Conservation (phyloP, 1,140 invertebrate species). For the fruit fly (Drosophila melanogaster) region Release_6_plus_ISO1_MT NT_033779.5:4648501-4649000, state of each 20-base stretch:
- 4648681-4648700: conserved; percentile 22
- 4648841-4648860: conserved; percentile 76
- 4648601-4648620: conserved; percentile 83
- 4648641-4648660: conserved; percentile 57
- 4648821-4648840: conserved; percentile 73
- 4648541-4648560: not conserved
- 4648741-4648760: conserved; percentile 60
- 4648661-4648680: conserved; percentile 42
- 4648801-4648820: conserved; percentile 78
- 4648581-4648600: conserved; percentile 73
- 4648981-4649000: not conserved
- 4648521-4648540: conserved; percentile 56
- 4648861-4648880: conserved; percentile 12
- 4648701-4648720: conserved; percentile 1
- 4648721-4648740: conserved; percentile 5
- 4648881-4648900: conserved; percentile 14
- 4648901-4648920: conserved; percentile 10
- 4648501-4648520: conserved; percentile 83
- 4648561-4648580: conserved; percentile 32
- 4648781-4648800: conserved; percentile 62
- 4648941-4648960: not conserved
- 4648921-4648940: not conserved
- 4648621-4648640: conserved; percentile 82
- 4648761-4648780: conserved; percentile 60
- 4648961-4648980: not conserved